Percentiles rank a stretch among this genome's conserved stretches.
These are phyloP conservation scores for Ochlodes sylvanus DNA, from an alignment of 2,888 invertebrate species.

Conservation along the genomic window DNA sequence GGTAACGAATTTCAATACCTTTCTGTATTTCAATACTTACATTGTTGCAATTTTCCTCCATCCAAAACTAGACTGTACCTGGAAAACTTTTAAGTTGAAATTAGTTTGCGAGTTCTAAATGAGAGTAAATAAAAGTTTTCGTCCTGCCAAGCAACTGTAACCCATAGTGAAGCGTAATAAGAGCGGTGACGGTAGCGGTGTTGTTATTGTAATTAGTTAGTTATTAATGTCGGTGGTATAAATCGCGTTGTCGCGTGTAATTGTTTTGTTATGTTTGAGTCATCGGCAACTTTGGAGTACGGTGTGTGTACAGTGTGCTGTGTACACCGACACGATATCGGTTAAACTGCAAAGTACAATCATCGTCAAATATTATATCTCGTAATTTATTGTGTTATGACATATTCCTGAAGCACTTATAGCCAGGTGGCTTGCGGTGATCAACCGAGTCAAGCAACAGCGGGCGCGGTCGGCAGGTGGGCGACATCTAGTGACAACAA, in stretches of 20 bases:
- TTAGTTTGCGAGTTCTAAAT: neutral
- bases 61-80: neutral
- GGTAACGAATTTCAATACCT: conserved; percentile 3
- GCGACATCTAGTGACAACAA: too few species aligned
- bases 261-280: conserved; percentile 38
- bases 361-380: neutral
- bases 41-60: conserved; percentile 13
- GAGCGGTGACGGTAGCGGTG: neutral
- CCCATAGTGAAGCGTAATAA: neutral
- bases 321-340: conserved; percentile 8
- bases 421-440: too few species aligned
- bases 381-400: too few species aligned
- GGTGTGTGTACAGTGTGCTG: neutral
- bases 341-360: neutral
- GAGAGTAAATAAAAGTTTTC: neutral
- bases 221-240: conserved; percentile 39
- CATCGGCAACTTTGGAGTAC: conserved; percentile 21
- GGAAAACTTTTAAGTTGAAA: neutral
- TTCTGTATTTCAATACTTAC: conserved; percentile 17
- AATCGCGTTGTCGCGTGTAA: conserved; percentile 41
- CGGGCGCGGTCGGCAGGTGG: too few species aligned
- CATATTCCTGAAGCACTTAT: too few species aligned
- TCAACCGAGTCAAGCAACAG: too few species aligned
- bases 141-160: conserved; percentile 4
- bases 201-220: conserved; percentile 26